Base-by-base conservation (phyloP, 2,797 vertebrate species). In the Sebastes diaconus region DNA sequence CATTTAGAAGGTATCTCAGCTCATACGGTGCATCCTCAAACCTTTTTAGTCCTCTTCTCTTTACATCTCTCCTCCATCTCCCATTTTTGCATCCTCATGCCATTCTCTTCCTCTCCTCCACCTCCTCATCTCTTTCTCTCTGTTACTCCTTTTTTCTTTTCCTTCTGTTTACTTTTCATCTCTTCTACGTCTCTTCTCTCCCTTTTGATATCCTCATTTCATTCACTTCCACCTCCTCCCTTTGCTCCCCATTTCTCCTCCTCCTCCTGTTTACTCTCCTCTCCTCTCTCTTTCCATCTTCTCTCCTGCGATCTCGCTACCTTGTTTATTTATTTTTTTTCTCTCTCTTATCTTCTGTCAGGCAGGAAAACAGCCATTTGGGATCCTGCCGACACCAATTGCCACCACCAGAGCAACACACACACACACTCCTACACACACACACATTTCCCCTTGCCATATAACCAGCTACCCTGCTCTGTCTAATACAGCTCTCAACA, bases 361-460 rank as follows among this genome's bases (percentile, higher is more conserved):
- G 85, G 89, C 90, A 88, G 90, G 84, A 88, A 93, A 94, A 94
- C 92, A 94, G 87, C 84, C 92, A 93, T 95, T 95, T 94, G 91
- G 88, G 90, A 88, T 92, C 88, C 92, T 90, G 93, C 92, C 91
- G 88, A 89, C 92, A 94, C 85, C 89, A 93, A 94, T 95, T 94
- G 93, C 86, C 85, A 87, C 83, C 66, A 73, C 61, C 81, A 73
- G 27, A 79, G 57, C 27, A 2, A 85, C 75, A 59, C 75, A 78
- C 25, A 80, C 74, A 34, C 74, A 69, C 61, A 63, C 20, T 73
- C 57, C 55, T 72, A 77, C 71, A 75, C 61, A 75, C 61, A 75
- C 63, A 68, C 67, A 72, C 55, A 80, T 85, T 88, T 88, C 87
- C 69, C 80, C 70, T 74, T 66, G 84, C 83, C 66, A 70, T 50